Evolutionary conservation across 2,113 vertebrate species (phyloP).

Genomic region (Crotalus horridus): DNA sequence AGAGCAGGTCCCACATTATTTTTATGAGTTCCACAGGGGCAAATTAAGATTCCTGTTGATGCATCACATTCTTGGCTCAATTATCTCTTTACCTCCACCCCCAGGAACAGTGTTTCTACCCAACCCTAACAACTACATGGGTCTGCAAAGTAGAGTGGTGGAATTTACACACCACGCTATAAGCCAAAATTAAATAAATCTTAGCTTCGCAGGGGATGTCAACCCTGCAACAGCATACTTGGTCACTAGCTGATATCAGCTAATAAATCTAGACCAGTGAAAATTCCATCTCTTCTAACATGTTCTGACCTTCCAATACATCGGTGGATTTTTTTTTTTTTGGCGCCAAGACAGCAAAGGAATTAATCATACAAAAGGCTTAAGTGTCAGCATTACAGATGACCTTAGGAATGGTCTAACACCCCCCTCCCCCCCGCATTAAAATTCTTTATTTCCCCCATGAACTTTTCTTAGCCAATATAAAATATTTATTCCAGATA

Average conservation of each 20-base stretch:
- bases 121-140: neutral
- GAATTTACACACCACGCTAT: neutral
- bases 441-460: slow-evolving; percentile 52
- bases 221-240: neutral
- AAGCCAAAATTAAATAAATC: neutral
- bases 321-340: neutral
- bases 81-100: neutral
- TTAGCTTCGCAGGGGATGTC: neutral
- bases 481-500: slow-evolving; percentile 25
- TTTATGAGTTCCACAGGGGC: slow-evolving; percentile 2
- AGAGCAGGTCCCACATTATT: slow-evolving; percentile 1
- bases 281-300: slow-evolving; percentile 36
- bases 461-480: slow-evolving; percentile 41
- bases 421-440: slow-evolving; percentile 25
- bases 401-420: slow-evolving; percentile 37
- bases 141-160: neutral
- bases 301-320: slow-evolving; percentile 4
- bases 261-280: neutral
- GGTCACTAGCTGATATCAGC: slow-evolving; percentile 30
- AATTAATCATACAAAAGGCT: slow-evolving; percentile 20
- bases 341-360: slow-evolving; percentile 19
- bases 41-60: slow-evolving; percentile 2
- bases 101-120: neutral
- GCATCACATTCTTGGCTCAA: neutral
- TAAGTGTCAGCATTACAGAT: neutral